These are phyloP conservation scores for Thaumetopoea pityocampa DNA, from an alignment of 1,140 invertebrate genomes.

Conservation along the genomic window DNA sequence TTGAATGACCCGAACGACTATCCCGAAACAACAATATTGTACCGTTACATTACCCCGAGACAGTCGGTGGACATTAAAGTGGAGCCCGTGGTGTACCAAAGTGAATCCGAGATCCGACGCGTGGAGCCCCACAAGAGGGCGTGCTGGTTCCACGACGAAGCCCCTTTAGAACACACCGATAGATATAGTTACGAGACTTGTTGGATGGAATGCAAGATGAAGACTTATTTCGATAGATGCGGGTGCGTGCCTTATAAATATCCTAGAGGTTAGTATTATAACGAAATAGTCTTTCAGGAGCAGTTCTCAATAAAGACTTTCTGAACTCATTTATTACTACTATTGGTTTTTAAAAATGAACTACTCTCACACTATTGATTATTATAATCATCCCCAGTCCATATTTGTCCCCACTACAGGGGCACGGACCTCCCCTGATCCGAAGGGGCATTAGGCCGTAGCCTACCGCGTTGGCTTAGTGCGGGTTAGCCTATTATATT, in stretches of 20 bases:
- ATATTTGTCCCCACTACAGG: too few relatives aligned
- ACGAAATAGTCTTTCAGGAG: too few relatives aligned
- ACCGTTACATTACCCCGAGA: conserved; percentile 36
- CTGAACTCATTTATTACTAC: too few relatives aligned
- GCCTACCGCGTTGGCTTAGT: too few relatives aligned
- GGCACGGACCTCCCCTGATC: too few relatives aligned
- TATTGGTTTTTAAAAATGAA: too few relatives aligned
- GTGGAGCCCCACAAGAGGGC: conserved; percentile 31
- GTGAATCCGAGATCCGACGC: conserved; percentile 30
- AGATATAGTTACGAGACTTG: conserved; percentile 62
- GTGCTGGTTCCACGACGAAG: conserved; percentile 58
- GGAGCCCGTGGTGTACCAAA: conserved; percentile 41
- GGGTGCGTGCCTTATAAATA: conserved; percentile 59
- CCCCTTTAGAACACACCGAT: conserved; percentile 37
- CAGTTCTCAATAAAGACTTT: too few relatives aligned
- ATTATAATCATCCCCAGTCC: too few relatives aligned
- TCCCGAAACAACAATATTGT: conserved; percentile 48
- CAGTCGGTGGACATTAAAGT: conserved; percentile 51
- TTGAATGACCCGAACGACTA: conserved; percentile 57
- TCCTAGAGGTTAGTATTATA: conserved; percentile 38
- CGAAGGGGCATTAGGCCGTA: too few relatives aligned
- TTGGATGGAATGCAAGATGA: conserved; percentile 53
- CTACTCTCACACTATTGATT: too few relatives aligned
- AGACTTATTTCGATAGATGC: conserved; percentile 35
- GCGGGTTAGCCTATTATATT: too few relatives aligned